phyloP scores from a whole-genome alignment of 2,113 vertebrate genomes.

The Albula glossodonta region DNA sequence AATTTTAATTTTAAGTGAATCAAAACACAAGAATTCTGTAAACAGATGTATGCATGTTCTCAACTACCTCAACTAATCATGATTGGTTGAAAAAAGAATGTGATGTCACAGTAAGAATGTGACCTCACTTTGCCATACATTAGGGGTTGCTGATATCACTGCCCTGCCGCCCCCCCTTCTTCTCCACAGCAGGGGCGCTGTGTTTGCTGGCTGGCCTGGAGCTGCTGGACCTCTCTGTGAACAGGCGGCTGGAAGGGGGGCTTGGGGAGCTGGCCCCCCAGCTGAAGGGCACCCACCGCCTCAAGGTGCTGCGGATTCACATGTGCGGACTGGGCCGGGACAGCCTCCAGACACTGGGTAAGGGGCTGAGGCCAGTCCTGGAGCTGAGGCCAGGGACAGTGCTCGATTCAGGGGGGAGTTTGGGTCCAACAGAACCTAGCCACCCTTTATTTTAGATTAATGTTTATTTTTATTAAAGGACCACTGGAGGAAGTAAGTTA shows the following conservation, averaged over 20 bases:
- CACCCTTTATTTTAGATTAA: too few species aligned
- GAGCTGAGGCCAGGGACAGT: not conserved
- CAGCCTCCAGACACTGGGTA: conserved; percentile 73
- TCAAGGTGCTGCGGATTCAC: conserved; percentile 76
- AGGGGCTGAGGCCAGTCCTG: conserved; percentile 32
- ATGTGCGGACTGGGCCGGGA: conserved; percentile 74
- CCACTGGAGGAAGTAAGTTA: too few species aligned
- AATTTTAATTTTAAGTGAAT: too few species aligned
- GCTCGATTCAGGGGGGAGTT: too few species aligned
- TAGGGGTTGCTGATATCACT: not conserved
- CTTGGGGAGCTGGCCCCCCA: conserved; percentile 65
- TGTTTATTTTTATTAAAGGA: too few species aligned
- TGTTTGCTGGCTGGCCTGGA: conserved; percentile 62
- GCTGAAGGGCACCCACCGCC: conserved; percentile 61
- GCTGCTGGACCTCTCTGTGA: conserved; percentile 81
- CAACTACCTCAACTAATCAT: too few species aligned
- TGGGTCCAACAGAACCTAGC: too few species aligned
- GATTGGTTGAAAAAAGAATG: too few species aligned
- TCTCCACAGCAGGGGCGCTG: conserved; percentile 66
- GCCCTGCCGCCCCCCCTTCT: conserved; percentile 11
- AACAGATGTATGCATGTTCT: too few species aligned
- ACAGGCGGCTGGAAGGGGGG: conserved; percentile 67
- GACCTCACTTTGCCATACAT: too few species aligned
- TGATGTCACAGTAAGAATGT: too few species aligned
- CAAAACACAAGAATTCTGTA: too few species aligned